Base-by-base conservation (phyloP, 2,888 invertebrate genomes). In the Azorinus chamasolen region DNA sequence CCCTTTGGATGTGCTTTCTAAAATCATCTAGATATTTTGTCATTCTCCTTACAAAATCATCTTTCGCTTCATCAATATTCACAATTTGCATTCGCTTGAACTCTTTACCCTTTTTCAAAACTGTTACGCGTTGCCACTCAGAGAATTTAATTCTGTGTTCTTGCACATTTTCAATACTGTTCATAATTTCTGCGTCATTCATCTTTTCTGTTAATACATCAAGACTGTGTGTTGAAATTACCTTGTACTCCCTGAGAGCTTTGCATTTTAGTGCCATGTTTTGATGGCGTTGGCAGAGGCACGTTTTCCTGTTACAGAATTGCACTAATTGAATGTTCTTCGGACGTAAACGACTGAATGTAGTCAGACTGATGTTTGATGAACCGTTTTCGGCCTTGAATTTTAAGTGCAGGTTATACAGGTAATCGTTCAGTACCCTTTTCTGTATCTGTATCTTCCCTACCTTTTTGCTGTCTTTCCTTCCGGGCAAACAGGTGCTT, bases 281-380 rank as follows among this genome's bases (percentile, higher is more conserved):
- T 39, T 75, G 75, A 24, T 69, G 75, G 8, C 46, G 48, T 48
- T 75, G 75, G 45, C 75, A 75, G 1, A 75, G 54, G n/a, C 75
- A 69, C 16, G 75, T 75, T 20, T 25, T 50, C 16, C 75, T 22
- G 3, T 58, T 16, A 27, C 69, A 69, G 27, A 37, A 75, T 0
- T 75, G 41, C 6, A 75, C 63, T 3, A 75, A 41, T 53, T 75
- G 69, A 18, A 75, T 64, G 24, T 63, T 6, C 43, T 41, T 53
- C 24, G 75, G 58, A 1, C 75, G 10, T 39, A 58, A 69, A 18
- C 75, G 62, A 14, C 43, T 16, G 59, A 75, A 75, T 37, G 53
- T 54, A 16, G 39, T 58, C 16, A 75, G 24, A 53, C 43, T 59
- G 24, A 75, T 54, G n/a, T 43, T 75, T 16, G 58, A 39, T 5